phyloP scores from a whole-genome alignment of 1,140 invertebrate species.

The Xylocopa sonorina region DNA sequence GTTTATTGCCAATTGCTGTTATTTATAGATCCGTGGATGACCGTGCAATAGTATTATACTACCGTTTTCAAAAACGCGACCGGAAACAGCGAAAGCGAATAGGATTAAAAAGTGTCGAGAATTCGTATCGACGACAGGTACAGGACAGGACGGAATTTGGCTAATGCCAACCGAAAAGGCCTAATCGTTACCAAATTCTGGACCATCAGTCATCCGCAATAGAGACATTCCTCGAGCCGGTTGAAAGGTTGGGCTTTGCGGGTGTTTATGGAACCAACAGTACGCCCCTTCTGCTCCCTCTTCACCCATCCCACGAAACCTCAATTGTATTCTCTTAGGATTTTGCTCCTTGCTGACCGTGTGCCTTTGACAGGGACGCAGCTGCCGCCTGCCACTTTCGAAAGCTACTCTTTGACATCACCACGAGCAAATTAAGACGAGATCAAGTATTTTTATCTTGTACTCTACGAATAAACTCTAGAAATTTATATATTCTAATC shows the following conservation, averaged over 20 bases:
- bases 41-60: no score
- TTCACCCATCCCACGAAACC: constrained; percentile 50
- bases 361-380: constrained; percentile 16
- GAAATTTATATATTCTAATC: no score
- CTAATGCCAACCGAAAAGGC: not conserved
- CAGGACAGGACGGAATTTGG: no score
- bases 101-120: not conserved
- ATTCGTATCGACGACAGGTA: not conserved
- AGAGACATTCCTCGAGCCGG: constrained; percentile 55
- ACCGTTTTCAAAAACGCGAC: not conserved
- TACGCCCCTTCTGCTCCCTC: constrained; percentile 60
- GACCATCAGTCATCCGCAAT: constrained; percentile 61
- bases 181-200: constrained; percentile 37
- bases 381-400: constrained; percentile 28
- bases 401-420: not conserved
- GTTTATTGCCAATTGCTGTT: no score
- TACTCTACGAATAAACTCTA: no score
- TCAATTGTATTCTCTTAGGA: constrained; percentile 64
- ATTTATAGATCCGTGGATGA: no score
- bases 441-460: no score
- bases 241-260: constrained; percentile 67
- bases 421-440: not conserved
- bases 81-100: not conserved
- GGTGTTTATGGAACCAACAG: constrained; percentile 71
- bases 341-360: constrained; percentile 24